These are phyloP conservation scores for Eueremaeus valkanovi DNA, from an alignment of 2,888 invertebrate genomes.

Conservation along the genomic window DNA sequence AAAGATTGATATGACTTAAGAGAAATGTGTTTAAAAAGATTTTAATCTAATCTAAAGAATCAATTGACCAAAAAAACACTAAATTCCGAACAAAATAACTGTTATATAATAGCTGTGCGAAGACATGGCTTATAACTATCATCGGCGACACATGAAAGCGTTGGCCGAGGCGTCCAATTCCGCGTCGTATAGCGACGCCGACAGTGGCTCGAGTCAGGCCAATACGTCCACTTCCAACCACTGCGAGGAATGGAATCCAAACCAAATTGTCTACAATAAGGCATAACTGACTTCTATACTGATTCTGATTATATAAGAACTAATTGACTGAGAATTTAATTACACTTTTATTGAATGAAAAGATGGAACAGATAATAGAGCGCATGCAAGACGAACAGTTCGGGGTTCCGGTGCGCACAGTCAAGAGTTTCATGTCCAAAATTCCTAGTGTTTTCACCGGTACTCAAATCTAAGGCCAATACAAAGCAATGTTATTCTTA, in stretches of 20 bases:
- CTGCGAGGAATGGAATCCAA: slow-evolving; percentile 57
- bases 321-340: neutral
- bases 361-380: slow-evolving; percentile 94
- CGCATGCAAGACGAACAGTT: slow-evolving; percentile 90
- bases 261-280: slow-evolving; percentile 83
- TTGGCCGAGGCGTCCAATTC: slow-evolving; percentile 43
- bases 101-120: neutral
- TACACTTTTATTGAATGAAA: slow-evolving; percentile 44
- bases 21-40: slow-evolving; percentile 10
- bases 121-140: slow-evolving; percentile 41
- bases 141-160: slow-evolving; percentile 41
- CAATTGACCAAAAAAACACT: slow-evolving; percentile 8
- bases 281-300: slow-evolving; percentile 54
- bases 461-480: slow-evolving; percentile 48
- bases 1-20: neutral
- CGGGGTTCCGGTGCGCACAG: slow-evolving; percentile 93
- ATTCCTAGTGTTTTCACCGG: slow-evolving; percentile 91
- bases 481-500: too few species aligned
- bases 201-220: slow-evolving; percentile 37
- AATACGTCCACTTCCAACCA: slow-evolving; percentile 34
- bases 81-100: neutral
- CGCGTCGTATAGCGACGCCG: slow-evolving; percentile 40
- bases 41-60: neutral
- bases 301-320: too few species aligned
- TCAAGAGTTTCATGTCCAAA: slow-evolving; percentile 98